Evolutionary conservation across 2,888 invertebrate species (phyloP).

Genomic region (Tromatobia lineatoria): DNA sequence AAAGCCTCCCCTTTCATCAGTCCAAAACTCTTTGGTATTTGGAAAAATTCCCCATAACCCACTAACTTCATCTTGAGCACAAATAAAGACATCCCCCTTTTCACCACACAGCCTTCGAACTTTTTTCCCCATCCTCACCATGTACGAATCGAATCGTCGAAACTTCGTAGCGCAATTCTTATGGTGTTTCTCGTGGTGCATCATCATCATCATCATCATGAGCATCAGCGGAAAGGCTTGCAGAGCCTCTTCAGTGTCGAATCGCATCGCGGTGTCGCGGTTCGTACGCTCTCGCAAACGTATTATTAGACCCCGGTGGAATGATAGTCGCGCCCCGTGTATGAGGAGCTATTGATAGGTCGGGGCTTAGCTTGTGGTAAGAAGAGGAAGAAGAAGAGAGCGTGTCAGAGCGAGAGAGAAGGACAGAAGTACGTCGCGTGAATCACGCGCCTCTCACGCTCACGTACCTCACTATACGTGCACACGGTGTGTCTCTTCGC

Average conservation of each 20-base stretch:
- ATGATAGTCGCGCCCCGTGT: constrained; percentile 82
- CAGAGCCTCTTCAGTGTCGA: constrained; percentile 23
- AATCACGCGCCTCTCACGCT: constrained; percentile 75
- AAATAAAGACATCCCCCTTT: too few species aligned
- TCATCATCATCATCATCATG: background rate
- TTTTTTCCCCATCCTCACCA: too few species aligned
- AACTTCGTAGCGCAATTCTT: background rate
- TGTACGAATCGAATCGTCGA: background rate
- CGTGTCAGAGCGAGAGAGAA: constrained; percentile 54
- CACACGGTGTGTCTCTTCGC: constrained; percentile 22
- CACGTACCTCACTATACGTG: constrained; percentile 34
- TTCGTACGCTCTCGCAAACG: constrained; percentile 71
- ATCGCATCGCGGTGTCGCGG: constrained; percentile 57
- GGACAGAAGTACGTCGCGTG: constrained; percentile 76
- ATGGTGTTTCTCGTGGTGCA: background rate
- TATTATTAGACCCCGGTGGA: constrained; percentile 82
- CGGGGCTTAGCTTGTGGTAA: constrained; percentile 60
- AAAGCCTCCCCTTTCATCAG: too few species aligned
- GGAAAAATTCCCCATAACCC: too few species aligned
- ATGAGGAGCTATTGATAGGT: constrained; percentile 83
- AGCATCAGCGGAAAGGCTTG: constrained; percentile 39
- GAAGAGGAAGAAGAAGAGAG: constrained; percentile 43
- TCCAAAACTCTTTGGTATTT: too few species aligned
- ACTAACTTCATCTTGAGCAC: too few species aligned
- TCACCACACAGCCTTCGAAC: too few species aligned